Evolutionary conservation across 2,888 invertebrate species (phyloP).

Genomic region (Apamea crenata): DNA sequence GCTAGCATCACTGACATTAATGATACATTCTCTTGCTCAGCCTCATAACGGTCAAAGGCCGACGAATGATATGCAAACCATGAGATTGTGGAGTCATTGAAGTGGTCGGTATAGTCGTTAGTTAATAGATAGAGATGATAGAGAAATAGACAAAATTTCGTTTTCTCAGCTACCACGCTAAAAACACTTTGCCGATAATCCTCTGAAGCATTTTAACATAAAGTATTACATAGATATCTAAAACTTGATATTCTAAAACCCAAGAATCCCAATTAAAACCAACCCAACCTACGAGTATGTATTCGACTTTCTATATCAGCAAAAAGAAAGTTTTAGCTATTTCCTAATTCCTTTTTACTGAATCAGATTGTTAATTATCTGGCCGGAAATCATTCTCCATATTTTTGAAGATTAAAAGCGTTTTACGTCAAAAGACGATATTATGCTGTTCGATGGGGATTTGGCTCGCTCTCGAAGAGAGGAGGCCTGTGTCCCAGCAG

Average conservation of each 20-base stretch:
- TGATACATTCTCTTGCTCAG: slow-evolving; percentile 57
- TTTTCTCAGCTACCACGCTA: background rate
- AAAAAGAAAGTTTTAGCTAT: slow-evolving; percentile 31
- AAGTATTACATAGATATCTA: background rate
- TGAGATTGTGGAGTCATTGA: background rate
- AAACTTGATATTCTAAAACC: background rate
- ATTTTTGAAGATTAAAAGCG: background rate
- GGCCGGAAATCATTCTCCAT: slow-evolving; percentile 11
- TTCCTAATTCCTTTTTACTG: slow-evolving; percentile 7
- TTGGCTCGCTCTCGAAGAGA: no score
- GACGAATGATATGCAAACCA: slow-evolving; percentile 34
- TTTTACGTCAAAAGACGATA: background rate
- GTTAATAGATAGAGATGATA: no score
- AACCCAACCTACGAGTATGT: background rate
- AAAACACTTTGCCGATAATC: background rate
- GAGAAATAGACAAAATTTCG: background rate
- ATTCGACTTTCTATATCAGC: slow-evolving; percentile 22
- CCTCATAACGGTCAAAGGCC: slow-evolving; percentile 48
- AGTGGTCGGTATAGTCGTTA: no score
- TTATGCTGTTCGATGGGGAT: background rate
- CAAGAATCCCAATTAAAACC: slow-evolving; percentile 13
- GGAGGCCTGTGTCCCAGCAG: no score
- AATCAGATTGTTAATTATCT: slow-evolving; percentile 17
- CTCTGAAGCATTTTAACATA: background rate
- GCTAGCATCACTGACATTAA: slow-evolving; percentile 60